Evolutionary conservation across 2,113 vertebrate genomes (phyloP).

Genomic region (Myotis brandtii): DNA sequence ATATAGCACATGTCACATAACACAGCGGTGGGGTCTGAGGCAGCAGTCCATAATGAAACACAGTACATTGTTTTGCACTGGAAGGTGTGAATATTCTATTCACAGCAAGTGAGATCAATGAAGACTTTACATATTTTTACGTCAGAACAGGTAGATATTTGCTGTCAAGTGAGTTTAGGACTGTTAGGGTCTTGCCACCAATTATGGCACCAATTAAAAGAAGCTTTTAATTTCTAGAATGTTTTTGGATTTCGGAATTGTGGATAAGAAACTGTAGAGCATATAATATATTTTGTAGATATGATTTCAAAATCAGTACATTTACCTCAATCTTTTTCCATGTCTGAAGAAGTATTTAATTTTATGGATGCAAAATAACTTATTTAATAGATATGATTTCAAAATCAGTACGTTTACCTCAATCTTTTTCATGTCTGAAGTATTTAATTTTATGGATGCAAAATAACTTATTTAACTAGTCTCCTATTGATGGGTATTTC

Average conservation of each 20-base stretch:
- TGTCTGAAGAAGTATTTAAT: not conserved
- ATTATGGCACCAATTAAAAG: not conserved
- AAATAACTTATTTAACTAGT: not conserved
- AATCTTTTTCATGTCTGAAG: not conserved
- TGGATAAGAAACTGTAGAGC: not conserved
- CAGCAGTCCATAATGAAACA: not conserved
- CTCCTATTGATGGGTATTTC: not conserved
- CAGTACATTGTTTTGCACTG: not conserved
- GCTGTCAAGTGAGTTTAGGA: not conserved
- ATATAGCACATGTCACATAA: not conserved
- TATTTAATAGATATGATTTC: slow-evolving; percentile 37
- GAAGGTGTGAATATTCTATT: not conserved
- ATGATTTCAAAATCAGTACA: not conserved
- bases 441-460: not conserved
- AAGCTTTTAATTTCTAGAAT: not conserved
- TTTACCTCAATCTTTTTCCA: not conserved
- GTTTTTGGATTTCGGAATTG: not conserved
- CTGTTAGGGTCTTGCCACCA: not conserved
- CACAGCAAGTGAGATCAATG: not conserved
- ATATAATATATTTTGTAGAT: not conserved
- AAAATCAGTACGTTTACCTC: not conserved
- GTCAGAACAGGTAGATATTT: not conserved
- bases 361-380: not conserved
- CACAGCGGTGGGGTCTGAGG: not conserved
- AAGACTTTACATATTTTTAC: not conserved